Base-by-base conservation (phyloP, 1,140 invertebrate species). In the Heliconius hermathena region DNA sequence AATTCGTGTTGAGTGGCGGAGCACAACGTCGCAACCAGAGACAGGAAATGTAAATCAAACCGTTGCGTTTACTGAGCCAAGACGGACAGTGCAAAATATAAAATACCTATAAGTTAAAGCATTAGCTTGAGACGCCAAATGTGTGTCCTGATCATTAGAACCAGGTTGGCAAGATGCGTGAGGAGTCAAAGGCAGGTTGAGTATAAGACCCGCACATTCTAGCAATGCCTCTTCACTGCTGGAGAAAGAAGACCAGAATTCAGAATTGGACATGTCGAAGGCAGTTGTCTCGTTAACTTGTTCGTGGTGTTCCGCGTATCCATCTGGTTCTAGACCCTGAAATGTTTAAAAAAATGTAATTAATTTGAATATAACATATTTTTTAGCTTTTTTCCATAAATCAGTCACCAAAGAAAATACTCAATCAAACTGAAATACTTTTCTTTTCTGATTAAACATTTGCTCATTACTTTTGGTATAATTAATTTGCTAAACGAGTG, bases 181-280 rank as follows among this genome's bases (percentile, higher is more conserved):
- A 0, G 97, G 96, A 3, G 95, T 96, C 1, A 97, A 90, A 0
- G 97, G 97, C 80, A 97, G 91, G 86, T 97, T 97, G 8, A 97
- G 89, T 78, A 98, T 96, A 29, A 98, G 90, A 2, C 97, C 97
- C 49, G 96, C 96, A 83, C 97, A 98, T 80, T 97, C 96, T 5
- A 97, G 89, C 3, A 98, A 91, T 3, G 96, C 96, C 86, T 97
- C 97, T 85, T 97, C 97, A 57, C 96, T 97, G 82, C 91, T 92
- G 20, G 96, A 97, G 91, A 97, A 97, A 1, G 97, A 97, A 0
- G 97, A 97, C 96, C 97, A 97, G 87, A 97, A 97, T 88, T 98
- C 97, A 0, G 97, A 97, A 82, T 97, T 96, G 77, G 96, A 96
- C 90, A 96, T 95, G 83, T 97, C 96, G 81, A 96, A 96, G 8